Percentiles rank a stretch among this genome's conserved stretches.
Conservation (phyloP, 2,797 vertebrate species). For the Scomberomorus guttatus region DNA sequence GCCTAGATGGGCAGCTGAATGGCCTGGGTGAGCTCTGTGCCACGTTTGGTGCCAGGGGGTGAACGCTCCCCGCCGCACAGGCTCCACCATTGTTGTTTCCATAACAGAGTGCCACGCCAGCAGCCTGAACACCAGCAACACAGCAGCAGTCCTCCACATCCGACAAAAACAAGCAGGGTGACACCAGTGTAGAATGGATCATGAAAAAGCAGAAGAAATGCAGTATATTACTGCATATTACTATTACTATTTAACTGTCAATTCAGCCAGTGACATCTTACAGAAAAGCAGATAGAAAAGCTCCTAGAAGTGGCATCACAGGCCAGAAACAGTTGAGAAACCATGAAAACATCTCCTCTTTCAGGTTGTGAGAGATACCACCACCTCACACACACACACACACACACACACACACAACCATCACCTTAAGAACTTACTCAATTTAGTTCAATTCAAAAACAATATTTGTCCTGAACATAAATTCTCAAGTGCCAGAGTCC, state of each 20-base stretch:
- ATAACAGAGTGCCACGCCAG: constrained; percentile 70
- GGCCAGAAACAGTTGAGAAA: neutral
- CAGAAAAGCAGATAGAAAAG: neutral
- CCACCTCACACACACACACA: no score
- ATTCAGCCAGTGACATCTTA: neutral
- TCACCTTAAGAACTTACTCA: no score
- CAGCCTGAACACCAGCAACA: constrained; percentile 47
- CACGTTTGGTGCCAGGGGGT: constrained; percentile 77
- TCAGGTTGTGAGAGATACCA: no score
- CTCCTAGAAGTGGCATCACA: neutral
- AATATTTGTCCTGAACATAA: no score
- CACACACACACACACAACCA: no score
- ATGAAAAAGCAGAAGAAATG: neutral
- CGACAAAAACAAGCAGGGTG: constrained; percentile 38
- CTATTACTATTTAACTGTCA: neutral
- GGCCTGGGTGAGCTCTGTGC: constrained; percentile 64
- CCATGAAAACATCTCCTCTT: no score
- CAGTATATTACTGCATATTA: neutral
- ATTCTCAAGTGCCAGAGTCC: no score
- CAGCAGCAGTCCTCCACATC: constrained; percentile 31
- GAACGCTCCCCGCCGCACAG: constrained; percentile 71
- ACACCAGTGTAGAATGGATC: neutral
- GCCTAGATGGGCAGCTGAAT: constrained; percentile 56
- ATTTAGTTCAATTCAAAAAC: no score
- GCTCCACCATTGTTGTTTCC: constrained; percentile 79